phyloP scores from a whole-genome alignment of 1,140 invertebrate species.

The Leptinotarsa defecta region DNA sequence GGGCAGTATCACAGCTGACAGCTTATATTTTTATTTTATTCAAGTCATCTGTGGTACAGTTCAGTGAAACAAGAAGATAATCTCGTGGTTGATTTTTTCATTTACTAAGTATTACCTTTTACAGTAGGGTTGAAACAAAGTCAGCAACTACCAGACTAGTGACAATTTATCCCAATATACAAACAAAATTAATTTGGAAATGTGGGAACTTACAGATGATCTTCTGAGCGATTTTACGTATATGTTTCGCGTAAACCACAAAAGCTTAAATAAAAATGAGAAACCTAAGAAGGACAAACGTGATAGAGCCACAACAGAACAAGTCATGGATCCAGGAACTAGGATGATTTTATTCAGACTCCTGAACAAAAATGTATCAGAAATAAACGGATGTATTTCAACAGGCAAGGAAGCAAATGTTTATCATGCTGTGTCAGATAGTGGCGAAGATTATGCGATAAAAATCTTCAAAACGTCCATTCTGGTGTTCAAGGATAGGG shows the following conservation, averaged over 20 bases:
- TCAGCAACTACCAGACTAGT: constrained; percentile 75
- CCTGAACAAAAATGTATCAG: constrained; percentile 76
- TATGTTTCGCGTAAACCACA: constrained; percentile 69
- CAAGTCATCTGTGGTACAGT: too few species aligned
- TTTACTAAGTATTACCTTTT: background rate
- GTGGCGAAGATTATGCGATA: constrained; percentile 79
- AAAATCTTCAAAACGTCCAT: constrained; percentile 99
- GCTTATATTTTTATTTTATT: too few species aligned
- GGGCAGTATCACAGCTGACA: too few species aligned
- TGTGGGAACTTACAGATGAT: constrained; percentile 69
- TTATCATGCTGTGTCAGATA: constrained; percentile 86
- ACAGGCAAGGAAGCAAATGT: constrained; percentile 99
- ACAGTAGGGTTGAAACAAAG: constrained; percentile 55
- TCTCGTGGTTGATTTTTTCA: too few species aligned
- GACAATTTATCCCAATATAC: constrained; percentile 80
- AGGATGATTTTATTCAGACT: constrained; percentile 95
- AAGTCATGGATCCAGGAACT: constrained; percentile 94
- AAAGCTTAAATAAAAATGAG: constrained; percentile 69
- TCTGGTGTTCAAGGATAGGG: constrained; percentile 93
- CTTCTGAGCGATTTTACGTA: constrained; percentile 68
- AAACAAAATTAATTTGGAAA: constrained; percentile 84
- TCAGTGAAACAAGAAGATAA: too few species aligned
- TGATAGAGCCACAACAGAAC: constrained; percentile 93
- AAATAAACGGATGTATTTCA: constrained; percentile 95
- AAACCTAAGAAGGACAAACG: constrained; percentile 88